A percentile compares a stretch with the other conserved stretches of the same genome.
These are phyloP conservation scores for Lonchura striata DNA, from an alignment of 2,113 vertebrate species.

Conservation along the genomic window DNA sequence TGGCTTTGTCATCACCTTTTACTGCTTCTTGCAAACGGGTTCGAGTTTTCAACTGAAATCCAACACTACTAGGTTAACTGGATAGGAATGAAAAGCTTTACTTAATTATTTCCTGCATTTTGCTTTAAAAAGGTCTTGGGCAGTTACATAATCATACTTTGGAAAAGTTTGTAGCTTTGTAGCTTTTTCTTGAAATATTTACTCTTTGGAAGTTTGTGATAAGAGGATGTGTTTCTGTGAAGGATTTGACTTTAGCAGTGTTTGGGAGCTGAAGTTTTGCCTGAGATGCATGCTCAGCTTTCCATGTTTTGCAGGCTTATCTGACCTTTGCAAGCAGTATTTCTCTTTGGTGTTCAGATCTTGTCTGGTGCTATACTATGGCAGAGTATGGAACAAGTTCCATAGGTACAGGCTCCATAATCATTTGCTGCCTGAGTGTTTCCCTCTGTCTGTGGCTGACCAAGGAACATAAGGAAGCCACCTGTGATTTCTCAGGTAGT, in stretches of 20 bases:
- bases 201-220: background rate
- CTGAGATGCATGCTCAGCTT: background rate
- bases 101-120: background rate
- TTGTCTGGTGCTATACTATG: background rate
- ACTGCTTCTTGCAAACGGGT: background rate
- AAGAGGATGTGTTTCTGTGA: background rate
- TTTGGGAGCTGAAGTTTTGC: background rate
- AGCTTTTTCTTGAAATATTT: background rate
- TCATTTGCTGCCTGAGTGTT: background rate
- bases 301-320: background rate
- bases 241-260: background rate
- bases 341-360: background rate
- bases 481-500: background rate
- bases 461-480: background rate
- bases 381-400: background rate
- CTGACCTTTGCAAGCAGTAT: background rate
- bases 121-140: background rate
- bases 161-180: background rate
- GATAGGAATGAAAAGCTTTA: background rate
- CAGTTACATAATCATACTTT: background rate
- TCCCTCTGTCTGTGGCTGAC: background rate
- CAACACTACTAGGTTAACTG: background rate
- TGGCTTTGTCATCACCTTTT: background rate
- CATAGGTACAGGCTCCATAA: background rate
- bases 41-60: background rate